Percentiles rank a stretch among this genome's conserved stretches.
phyloP scores from a whole-genome alignment of 1,140 invertebrate species.

The Carcinoscorpius rotundicauda region DNA sequence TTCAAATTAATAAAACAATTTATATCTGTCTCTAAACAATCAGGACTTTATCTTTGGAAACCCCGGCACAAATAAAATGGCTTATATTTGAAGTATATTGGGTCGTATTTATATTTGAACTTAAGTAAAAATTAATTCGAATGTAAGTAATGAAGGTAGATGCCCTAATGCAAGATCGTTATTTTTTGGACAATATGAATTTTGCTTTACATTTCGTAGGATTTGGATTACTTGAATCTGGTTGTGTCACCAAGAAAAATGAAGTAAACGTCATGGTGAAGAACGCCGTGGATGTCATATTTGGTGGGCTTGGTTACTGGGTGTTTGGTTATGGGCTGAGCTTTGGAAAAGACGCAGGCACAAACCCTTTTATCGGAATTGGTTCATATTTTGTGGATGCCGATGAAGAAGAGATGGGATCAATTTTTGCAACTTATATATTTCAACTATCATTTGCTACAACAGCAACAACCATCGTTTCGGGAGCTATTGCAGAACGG shows the following conservation, averaged over 20 bases:
- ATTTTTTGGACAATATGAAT: too few species aligned
- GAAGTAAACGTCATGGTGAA: conserved; percentile 98
- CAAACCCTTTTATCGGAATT: conserved; percentile 55
- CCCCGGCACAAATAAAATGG: too few species aligned
- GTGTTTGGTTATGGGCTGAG: conserved; percentile 84
- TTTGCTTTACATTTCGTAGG: conserved; percentile 34
- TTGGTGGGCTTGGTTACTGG: conserved; percentile 89
- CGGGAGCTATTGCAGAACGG: conserved; percentile 74
- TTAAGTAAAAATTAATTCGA: too few species aligned
- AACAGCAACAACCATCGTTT: conserved; percentile 74
- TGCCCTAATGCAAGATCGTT: too few species aligned
- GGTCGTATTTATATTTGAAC: too few species aligned
- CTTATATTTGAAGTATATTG: too few species aligned
- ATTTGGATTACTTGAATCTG: conserved; percentile 83
- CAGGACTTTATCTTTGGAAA: too few species aligned
- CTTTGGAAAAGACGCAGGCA: conserved; percentile 52
- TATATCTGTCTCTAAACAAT: too few species aligned
- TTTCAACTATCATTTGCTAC: conserved; percentile 73
- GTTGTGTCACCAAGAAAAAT: conserved; percentile 82
- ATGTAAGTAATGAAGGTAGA: too few species aligned
- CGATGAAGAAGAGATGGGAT: conserved; percentile 25
- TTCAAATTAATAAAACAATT: too few species aligned
- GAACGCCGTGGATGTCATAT: conserved; percentile 80
- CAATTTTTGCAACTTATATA: conserved; percentile 22
- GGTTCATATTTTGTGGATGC: conserved; percentile 41